A percentile compares a stretch with the other conserved stretches of the same genome.
Evolutionary conservation across 2,888 invertebrate genomes (phyloP).

Genomic region (Lasioglossum villosulum): DNA sequence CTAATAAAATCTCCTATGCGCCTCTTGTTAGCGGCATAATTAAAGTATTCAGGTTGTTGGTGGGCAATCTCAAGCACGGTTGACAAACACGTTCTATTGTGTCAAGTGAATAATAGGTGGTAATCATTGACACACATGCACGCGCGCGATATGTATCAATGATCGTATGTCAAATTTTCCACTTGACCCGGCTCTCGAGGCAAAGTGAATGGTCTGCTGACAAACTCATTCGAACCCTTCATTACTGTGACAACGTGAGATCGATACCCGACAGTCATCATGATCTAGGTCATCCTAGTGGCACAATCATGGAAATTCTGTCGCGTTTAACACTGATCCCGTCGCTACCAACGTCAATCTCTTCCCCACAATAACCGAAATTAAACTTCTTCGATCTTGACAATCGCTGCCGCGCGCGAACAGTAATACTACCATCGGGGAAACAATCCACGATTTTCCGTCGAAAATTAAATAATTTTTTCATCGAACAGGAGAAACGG

Average conservation of each 20-base stretch:
- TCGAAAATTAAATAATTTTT: neutral
- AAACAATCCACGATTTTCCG: neutral
- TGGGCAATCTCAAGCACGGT: neutral
- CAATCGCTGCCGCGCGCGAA: neutral
- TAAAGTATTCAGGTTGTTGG: neutral
- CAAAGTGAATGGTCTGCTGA: constrained; percentile 62
- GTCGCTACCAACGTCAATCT: neutral
- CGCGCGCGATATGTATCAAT: constrained; percentile 21
- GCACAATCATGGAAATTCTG: constrained; percentile 58
- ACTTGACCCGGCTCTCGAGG: constrained; percentile 71
- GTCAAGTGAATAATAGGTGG: constrained; percentile 10
- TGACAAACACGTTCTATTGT: neutral
- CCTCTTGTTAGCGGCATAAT: neutral
- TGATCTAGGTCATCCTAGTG: constrained; percentile 65
- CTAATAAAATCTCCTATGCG: neutral
- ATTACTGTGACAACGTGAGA: constrained; percentile 60
- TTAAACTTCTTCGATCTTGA: neutral
- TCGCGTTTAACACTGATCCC: constrained; percentile 29
- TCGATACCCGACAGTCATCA: constrained; percentile 69
- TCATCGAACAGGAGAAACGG: too few species aligned
- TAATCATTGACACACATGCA: constrained; percentile 33
- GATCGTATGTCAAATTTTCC: constrained; percentile 63
- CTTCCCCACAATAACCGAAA: neutral
- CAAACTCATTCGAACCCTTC: constrained; percentile 68
- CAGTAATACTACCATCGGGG: neutral